Conservation (phyloP, 2,888 invertebrate species). For the Rotaria sp. region DNA sequence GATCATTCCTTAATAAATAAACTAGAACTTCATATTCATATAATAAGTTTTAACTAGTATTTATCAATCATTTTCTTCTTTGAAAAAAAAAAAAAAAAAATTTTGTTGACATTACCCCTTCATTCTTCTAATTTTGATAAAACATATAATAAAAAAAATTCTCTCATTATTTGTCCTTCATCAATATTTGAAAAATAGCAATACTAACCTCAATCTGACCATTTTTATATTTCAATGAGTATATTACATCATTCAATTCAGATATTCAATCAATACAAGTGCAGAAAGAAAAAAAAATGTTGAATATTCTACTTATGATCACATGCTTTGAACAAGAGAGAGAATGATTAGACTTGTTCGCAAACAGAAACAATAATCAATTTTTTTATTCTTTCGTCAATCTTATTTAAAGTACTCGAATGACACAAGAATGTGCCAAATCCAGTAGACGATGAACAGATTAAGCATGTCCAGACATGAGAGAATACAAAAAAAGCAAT, state of each 20-base stretch:
- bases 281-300: background rate
- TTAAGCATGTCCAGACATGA: constrained; percentile 12
- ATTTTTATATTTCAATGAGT: background rate
- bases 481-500: background rate
- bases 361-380: background rate
- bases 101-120: no score
- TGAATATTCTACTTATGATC: background rate
- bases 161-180: no score
- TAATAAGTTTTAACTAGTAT: background rate
- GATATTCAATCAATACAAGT: background rate
- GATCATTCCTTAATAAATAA: background rate
- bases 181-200: no score
- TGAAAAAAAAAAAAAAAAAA: background rate
- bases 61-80: background rate
- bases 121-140: no score
- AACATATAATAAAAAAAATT: no score
- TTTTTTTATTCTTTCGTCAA: background rate
- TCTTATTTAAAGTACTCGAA: background rate
- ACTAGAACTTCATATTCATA: background rate
- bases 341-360: background rate
- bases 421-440: constrained; percentile 24
- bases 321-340: background rate
- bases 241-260: background rate
- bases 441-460: constrained; percentile 13
- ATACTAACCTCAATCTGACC: no score